Evolutionary conservation across 1,140 invertebrate species (phyloP).

Genomic region (Onthophagus taurus): DNA sequence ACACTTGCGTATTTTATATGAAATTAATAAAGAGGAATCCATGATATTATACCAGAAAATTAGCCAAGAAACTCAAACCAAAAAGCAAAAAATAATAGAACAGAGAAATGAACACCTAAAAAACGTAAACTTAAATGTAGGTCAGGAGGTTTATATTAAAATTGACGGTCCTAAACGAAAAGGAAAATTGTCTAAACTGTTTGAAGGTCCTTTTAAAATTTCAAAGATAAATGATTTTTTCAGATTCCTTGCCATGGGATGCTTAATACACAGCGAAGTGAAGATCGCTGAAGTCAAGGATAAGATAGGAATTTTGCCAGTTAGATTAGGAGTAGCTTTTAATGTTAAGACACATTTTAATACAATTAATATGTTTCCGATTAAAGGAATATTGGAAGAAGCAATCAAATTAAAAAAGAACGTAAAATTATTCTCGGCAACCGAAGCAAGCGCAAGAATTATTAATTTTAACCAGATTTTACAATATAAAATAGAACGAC

Average conservation of each 20-base stretch:
- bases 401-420: no score
- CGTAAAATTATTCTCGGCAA: no score
- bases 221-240: conserved; percentile 1
- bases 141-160: conserved; percentile 1
- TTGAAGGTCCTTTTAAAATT: neutral
- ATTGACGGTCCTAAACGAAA: neutral
- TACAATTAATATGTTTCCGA: conserved; percentile 3
- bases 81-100: neutral
- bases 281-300: neutral
- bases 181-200: no score
- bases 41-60: neutral
- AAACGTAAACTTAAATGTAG: neutral
- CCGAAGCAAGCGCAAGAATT: no score
- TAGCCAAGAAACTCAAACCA: neutral
- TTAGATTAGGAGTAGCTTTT: neutral
- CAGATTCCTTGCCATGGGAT: conserved; percentile 5
- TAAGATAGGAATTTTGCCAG: neutral
- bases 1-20: neutral
- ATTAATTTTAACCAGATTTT: no score
- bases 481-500: no score
- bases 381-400: no score
- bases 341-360: conserved; percentile 4
- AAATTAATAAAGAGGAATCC: neutral
- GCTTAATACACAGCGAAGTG: conserved; percentile 2
- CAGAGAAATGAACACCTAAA: conserved; percentile 3